Base-by-base conservation (phyloP, 2,113 vertebrate species). In the Sinocyclocheilus anophthalmus region DNA sequence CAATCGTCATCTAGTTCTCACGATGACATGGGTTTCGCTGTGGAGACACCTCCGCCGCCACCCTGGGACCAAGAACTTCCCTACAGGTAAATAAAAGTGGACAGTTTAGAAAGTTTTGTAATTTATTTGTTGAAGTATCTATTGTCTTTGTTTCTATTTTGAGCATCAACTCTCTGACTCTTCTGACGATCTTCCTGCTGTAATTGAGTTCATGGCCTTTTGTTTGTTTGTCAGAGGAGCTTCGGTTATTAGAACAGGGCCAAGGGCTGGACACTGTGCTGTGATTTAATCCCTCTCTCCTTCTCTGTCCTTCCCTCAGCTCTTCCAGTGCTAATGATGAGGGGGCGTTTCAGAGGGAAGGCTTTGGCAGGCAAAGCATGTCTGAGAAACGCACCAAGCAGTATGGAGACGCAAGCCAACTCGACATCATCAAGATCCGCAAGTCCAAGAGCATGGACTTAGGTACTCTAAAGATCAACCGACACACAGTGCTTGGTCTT, bases 1-100 rank as follows among this genome's bases (percentile, higher is more conserved):
- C 97, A 99, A 76, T 99, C 98, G 0, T 98, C 97, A 0, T 97
- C 96, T 88, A 98, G 97, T 91, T 99, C 97, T 50, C 97, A 97
- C 0, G 97, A 99, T 30, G 98, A 98, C 33, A 94, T 97, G 48
- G 96, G 96, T 0, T 97, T 96, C 30, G 53, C 94, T 2, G 93
- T 93, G 0, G 96, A 97, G 33, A 53, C 84, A 12, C 85, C 92
- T 18, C 94, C 83, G 16, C 85, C 91, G 18, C 94, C 94, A 12
- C 79, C 91, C 3, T 99, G 98, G 97, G 92, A 93, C 88, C 96
- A 96, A 91, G 94, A 93, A 48, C 92, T 92, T 88, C 94, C 93
- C 50, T 94, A 98, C 87, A 96, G 96, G 98, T 98, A 93, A 42
- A 30, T 22, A 22, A 59, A 42, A 45, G 45, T 55, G 20, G 6